These are phyloP conservation scores for Zygaena filipendulae DNA, from an alignment of 2,888 invertebrate genomes.

Conservation along the genomic window DNA sequence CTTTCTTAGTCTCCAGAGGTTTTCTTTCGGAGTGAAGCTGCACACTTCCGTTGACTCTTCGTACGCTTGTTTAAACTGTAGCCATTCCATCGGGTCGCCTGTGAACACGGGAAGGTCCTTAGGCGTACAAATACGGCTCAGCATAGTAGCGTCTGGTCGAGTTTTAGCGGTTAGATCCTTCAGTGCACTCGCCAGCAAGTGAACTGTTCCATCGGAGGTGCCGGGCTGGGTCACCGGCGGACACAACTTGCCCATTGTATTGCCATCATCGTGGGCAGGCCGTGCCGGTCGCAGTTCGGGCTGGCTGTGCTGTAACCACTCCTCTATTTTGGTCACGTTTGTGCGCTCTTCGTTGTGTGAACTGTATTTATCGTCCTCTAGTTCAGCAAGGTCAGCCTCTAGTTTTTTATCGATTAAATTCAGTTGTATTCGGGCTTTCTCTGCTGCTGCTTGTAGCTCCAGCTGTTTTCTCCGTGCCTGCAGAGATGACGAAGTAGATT, in stretches of 20 bases:
- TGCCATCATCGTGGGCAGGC: conserved; percentile 1
- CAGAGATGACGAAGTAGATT: conserved; percentile 1
- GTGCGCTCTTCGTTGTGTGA: too few species aligned
- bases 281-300: conserved; percentile 6
- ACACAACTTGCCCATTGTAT: background rate
- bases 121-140: conserved; percentile 15
- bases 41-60: conserved; percentile 18
- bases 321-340: conserved; percentile 6
- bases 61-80: conserved; percentile 18
- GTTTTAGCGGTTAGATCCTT: conserved; percentile 20
- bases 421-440: conserved; percentile 3
- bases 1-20: conserved; percentile 18
- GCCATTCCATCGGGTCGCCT: conserved; percentile 20
- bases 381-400: conserved; percentile 3
- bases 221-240: too few species aligned
- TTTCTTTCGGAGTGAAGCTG: conserved; percentile 17
- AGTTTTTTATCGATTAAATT: conserved; percentile 4
- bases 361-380: too few species aligned
- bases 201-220: too few species aligned
- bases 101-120: conserved; percentile 14
- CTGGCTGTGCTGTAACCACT: conserved; percentile 9
- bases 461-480: conserved; percentile 1
- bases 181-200: background rate
- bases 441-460: conserved; percentile 2
- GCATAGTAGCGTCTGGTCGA: conserved; percentile 15